These are phyloP conservation scores for Drosophila cognata DNA, from an alignment of 2,888 invertebrate genomes.

Conservation along the genomic window DNA sequence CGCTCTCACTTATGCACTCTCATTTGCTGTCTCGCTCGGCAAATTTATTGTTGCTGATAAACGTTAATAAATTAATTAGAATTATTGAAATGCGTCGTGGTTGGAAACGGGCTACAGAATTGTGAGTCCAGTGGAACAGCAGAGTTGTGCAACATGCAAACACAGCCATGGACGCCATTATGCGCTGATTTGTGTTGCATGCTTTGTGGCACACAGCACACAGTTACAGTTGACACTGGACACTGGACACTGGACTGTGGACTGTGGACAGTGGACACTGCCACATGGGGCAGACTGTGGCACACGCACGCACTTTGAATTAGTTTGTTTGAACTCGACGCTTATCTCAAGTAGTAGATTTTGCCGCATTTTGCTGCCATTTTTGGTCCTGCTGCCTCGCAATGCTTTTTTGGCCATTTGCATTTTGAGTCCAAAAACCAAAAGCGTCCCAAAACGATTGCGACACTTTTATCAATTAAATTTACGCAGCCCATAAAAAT, in stretches of 20 bases:
- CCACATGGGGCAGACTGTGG: slow-evolving; percentile 29
- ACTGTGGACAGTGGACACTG: slow-evolving; percentile 13
- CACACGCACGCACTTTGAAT: slow-evolving; percentile 68
- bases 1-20: slow-evolving; percentile 5
- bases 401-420: slow-evolving; percentile 47
- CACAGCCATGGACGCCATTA: slow-evolving; percentile 72
- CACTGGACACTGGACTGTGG: slow-evolving; percentile 21
- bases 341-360: slow-evolving; percentile 82
- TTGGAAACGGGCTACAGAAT: slow-evolving; percentile 28
- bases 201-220: slow-evolving; percentile 61
- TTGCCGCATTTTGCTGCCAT: slow-evolving; percentile 70
- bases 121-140: slow-evolving; percentile 33
- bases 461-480: slow-evolving; percentile 77
- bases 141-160: slow-evolving; percentile 63
- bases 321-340: slow-evolving; percentile 79
- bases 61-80: slow-evolving; percentile 85
- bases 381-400: slow-evolving; percentile 51
- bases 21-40: slow-evolving; percentile 29
- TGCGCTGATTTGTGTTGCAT: slow-evolving; percentile 77
- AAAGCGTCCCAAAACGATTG: slow-evolving; percentile 20
- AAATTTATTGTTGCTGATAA: slow-evolving; percentile 84
- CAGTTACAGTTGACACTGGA: slow-evolving; percentile 29
- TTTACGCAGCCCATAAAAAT: slow-evolving; percentile 69
- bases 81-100: slow-evolving; percentile 83
- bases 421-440: slow-evolving; percentile 29